A percentile compares a stretch with the other conserved stretches of the same genome.
These are phyloP conservation scores for Chloroceryle amazona DNA, from an alignment of 2,797 vertebrate genomes.

Conservation along the genomic window DNA sequence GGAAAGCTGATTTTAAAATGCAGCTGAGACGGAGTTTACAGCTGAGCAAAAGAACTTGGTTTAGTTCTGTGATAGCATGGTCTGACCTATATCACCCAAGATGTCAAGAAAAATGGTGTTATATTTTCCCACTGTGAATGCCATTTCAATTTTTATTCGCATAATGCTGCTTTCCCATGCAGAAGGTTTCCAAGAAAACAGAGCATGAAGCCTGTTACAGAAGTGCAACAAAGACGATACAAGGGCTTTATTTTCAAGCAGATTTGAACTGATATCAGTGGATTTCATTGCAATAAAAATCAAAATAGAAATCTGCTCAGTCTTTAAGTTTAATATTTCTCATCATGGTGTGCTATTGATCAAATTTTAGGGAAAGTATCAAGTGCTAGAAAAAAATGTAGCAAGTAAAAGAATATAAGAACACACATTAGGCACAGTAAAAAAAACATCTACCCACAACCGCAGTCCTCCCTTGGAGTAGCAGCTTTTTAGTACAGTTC, in stretches of 20 bases:
- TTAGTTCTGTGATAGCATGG: background rate
- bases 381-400: background rate
- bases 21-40: background rate
- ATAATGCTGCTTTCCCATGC: slow-evolving; percentile 1
- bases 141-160: slow-evolving; percentile 25
- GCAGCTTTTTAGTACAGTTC: background rate
- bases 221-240: slow-evolving; percentile 12
- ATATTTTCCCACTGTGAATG: background rate
- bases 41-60: background rate
- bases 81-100: background rate
- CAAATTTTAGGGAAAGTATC: background rate
- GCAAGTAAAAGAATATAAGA: background rate
- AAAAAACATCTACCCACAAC: background rate
- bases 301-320: background rate
- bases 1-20: background rate
- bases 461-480: background rate
- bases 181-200: slow-evolving; percentile 23
- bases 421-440: background rate
- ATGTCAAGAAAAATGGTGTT: background rate
- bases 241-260: background rate
- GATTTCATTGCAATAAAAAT: background rate
- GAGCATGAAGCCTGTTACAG: background rate
- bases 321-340: background rate
- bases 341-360: background rate
- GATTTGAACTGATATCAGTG: background rate